Conservation (phyloP, 2,888 invertebrate species). For the Epicampocera succincta region DNA sequence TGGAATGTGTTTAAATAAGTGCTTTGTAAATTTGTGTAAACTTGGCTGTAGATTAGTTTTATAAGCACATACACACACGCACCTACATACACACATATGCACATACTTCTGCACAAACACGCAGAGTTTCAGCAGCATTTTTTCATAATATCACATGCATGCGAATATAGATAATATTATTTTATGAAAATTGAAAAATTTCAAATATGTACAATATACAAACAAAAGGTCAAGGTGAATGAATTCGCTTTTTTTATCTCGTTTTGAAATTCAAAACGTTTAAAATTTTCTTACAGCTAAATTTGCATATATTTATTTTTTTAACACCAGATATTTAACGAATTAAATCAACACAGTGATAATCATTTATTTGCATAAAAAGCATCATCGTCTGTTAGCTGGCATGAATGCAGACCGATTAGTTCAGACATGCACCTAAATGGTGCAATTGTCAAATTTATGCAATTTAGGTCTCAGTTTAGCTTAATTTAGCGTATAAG, state of each 20-base stretch:
- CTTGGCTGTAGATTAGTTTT: constrained; percentile 23
- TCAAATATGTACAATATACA: constrained; percentile 34
- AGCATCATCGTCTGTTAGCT: too few species aligned
- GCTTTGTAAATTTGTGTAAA: constrained; percentile 14
- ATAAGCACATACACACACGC: background rate
- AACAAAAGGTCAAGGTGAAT: constrained; percentile 37
- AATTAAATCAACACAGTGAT: too few species aligned
- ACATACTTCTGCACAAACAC: background rate
- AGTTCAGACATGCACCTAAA: too few species aligned
- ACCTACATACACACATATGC: background rate
- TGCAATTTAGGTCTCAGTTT: too few species aligned
- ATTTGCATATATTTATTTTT: too few species aligned
- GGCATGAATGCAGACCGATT: too few species aligned
- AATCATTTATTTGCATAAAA: too few species aligned
- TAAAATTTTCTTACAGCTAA: too few species aligned
- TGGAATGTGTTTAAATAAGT: constrained; percentile 5
- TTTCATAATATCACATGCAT: background rate
- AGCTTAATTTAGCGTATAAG: too few species aligned
- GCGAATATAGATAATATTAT: background rate
- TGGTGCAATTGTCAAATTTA: too few species aligned
- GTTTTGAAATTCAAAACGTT: background rate
- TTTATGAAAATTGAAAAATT: constrained; percentile 7
- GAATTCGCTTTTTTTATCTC: background rate
- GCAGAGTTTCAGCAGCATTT: too few species aligned
- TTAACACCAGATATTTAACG: too few species aligned